Evolutionary conservation across 2,888 invertebrate genomes (phyloP).

Genomic region (Malthinus seriepunctatus): DNA sequence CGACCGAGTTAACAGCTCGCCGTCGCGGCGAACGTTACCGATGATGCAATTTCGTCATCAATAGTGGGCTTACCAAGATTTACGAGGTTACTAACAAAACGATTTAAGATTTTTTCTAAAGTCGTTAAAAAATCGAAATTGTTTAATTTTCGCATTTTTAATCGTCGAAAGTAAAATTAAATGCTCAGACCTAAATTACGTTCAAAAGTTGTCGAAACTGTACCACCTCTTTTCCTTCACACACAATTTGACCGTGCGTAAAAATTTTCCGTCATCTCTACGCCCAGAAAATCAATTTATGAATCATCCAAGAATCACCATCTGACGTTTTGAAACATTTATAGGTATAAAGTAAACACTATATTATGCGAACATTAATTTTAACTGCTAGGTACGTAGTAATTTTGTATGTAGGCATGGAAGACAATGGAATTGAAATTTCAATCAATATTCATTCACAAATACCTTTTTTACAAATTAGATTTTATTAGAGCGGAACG

Average conservation of each 20-base stretch:
- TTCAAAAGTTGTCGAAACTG: too few relatives aligned
- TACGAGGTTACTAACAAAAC: conserved; percentile 18
- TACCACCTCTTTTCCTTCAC: background rate
- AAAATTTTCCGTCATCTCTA: conserved; percentile 10
- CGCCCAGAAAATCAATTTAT: conserved; percentile 10
- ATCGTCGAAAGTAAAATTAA: too few relatives aligned
- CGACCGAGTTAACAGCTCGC: conserved; percentile 27
- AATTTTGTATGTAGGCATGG: background rate
- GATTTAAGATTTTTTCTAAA: background rate
- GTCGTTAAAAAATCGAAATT: too few relatives aligned
- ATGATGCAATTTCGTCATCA: conserved; percentile 28
- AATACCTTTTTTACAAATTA: too few relatives aligned
- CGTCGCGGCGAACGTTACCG: conserved; percentile 32
- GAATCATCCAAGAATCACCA: conserved; percentile 12
- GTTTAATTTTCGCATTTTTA: too few relatives aligned
- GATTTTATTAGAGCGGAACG: too few relatives aligned
- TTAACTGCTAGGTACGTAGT: background rate
- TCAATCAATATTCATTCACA: too few relatives aligned
- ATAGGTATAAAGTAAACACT: background rate
- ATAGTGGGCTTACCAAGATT: conserved; percentile 24
- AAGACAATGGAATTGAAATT: background rate
- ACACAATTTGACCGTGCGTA: background rate
- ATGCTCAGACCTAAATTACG: too few relatives aligned
- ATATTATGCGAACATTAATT: background rate
- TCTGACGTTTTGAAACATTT: conserved; percentile 10